Percentiles rank a stretch among this genome's conserved stretches.
phyloP scores from a whole-genome alignment of 2,888 invertebrate species.

The Callimorpha dominula region DNA sequence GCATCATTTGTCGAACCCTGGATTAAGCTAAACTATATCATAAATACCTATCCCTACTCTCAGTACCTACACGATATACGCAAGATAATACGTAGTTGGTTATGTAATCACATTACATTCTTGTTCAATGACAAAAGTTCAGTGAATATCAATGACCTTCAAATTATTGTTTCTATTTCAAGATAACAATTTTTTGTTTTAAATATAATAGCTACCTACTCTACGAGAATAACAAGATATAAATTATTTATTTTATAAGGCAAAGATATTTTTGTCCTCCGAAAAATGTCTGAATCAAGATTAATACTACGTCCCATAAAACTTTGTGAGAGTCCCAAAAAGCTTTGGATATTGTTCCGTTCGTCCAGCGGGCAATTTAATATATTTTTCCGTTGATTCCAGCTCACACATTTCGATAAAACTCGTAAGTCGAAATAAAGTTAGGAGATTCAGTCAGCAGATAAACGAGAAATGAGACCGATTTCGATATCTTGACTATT shows the following conservation, averaged over 20 bases:
- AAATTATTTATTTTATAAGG: no score
- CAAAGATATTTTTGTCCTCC: background rate
- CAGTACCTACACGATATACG: background rate
- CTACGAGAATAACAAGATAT: background rate
- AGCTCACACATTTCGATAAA: conserved; percentile 16
- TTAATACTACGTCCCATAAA: background rate
- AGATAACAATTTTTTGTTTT: background rate
- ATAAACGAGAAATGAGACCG: conserved; percentile 26
- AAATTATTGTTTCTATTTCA: background rate
- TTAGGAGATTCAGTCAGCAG: conserved; percentile 26
- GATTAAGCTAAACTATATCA: background rate
- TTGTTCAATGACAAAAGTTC: background rate
- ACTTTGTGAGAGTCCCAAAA: background rate
- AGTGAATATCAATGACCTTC: background rate
- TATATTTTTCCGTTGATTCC: conserved; percentile 4
- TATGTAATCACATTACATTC: background rate
- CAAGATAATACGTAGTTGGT: background rate
- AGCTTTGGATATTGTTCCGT: conserved; percentile 1
- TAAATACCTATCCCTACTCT: background rate
- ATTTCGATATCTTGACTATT: conserved; percentile 35
- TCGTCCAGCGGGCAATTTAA: background rate
- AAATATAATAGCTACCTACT: background rate
- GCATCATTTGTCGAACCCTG: background rate
- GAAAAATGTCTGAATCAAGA: background rate
- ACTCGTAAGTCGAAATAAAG: conserved; percentile 21